Evolutionary conservation across 2,113 vertebrate genomes (phyloP).

Genomic region (Dromas ardeola): DNA sequence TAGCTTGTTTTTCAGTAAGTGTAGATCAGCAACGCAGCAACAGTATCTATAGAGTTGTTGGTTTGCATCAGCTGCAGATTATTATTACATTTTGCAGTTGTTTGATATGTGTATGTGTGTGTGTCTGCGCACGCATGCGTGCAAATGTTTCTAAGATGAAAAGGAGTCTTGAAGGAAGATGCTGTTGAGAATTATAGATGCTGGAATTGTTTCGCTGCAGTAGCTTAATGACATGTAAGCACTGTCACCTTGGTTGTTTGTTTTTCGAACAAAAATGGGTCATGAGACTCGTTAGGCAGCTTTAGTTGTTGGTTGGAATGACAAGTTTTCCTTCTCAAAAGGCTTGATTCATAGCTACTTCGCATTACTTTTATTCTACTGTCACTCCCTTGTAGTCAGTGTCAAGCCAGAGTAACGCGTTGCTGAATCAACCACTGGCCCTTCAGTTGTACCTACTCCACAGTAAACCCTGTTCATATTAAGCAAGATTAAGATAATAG

Average conservation of each 20-base stretch:
- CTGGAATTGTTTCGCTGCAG: neutral
- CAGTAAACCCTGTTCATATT: neutral
- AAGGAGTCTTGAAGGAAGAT: neutral
- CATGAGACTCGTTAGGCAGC: neutral
- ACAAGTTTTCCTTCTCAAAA: neutral
- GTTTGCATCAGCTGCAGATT: neutral
- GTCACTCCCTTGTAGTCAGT: neutral
- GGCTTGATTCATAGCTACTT: neutral
- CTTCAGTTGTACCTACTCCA: neutral
- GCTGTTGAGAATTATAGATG: neutral
- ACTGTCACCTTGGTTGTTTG: neutral
- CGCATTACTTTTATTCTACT: neutral
- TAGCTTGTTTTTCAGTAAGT: neutral
- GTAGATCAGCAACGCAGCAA: neutral
- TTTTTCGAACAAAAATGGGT: neutral
- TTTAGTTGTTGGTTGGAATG: neutral
- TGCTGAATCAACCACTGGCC: neutral
- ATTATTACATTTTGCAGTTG: neutral
- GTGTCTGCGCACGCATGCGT: too few species aligned
- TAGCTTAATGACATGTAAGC: neutral
- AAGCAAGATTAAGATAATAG: neutral
- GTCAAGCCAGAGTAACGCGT: neutral
- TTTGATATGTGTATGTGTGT: neutral
- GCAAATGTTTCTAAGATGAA: neutral
- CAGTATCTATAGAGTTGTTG: neutral